These are phyloP conservation scores for Enoplolaimus lenunculus DNA, from an alignment of 2,888 invertebrate species.

Conservation along the genomic window DNA sequence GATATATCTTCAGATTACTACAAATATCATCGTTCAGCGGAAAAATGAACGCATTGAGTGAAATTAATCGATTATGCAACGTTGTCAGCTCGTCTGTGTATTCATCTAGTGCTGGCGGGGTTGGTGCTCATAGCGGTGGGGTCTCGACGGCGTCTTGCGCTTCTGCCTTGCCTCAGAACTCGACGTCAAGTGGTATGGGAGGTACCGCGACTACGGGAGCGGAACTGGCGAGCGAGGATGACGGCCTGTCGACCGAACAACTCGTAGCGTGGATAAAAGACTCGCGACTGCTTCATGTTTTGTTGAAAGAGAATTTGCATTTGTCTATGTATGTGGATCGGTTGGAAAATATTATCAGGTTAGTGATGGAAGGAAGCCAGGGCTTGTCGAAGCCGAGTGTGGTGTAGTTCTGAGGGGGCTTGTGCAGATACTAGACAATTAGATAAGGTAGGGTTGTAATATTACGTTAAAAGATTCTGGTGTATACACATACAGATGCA, in stretches of 20 bases:
- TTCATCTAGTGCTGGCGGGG: conserved; percentile 28
- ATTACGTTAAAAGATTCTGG: too few species aligned
- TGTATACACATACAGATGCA: too few species aligned
- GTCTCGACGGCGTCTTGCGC: neutral
- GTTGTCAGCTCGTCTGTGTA: conserved; percentile 51
- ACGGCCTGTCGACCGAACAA: conserved; percentile 79
- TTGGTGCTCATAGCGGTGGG: neutral
- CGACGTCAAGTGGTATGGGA: neutral
- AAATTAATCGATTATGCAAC: conserved; percentile 88
- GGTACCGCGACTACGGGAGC: neutral
- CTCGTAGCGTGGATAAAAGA: conserved; percentile 95
- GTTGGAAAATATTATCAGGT: conserved; percentile 71
- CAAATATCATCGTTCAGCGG: conserved; percentile 96
- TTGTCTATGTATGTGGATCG: conserved; percentile 94
- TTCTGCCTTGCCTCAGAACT: neutral
- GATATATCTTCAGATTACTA: conserved; percentile 61
- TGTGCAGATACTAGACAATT: too few species aligned
- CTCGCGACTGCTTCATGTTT: conserved; percentile 83
- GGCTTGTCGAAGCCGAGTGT: too few species aligned
- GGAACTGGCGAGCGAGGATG: conserved; percentile 54
- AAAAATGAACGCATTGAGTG: conserved; percentile 95
- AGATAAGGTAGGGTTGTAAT: too few species aligned
- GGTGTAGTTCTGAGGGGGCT: too few species aligned
- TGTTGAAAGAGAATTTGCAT: conserved; percentile 82
- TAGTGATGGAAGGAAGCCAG: neutral